A percentile compares a stretch with the other conserved stretches of the same genome.
Conservation (phyloP, 2,888 invertebrate genomes). For the Rotaria magnacalcarata region DNA sequence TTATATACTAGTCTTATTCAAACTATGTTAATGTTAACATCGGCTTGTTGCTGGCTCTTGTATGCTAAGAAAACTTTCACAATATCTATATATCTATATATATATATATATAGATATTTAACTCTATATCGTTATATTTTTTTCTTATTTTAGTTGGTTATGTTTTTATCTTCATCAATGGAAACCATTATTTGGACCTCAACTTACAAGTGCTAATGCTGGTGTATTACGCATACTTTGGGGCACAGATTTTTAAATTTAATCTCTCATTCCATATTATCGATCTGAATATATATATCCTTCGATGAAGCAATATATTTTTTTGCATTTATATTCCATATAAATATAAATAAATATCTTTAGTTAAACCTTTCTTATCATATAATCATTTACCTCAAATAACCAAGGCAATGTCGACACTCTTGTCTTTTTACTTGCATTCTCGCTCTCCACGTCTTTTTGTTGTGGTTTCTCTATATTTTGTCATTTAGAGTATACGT, state of each 20-base stretch:
- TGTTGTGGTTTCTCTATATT: neutral
- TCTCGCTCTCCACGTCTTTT: neutral
- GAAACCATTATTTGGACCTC: slow-evolving; percentile 46
- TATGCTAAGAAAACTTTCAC: slow-evolving; percentile 7
- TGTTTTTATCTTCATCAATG: slow-evolving; percentile 44
- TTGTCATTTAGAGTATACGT: neutral
- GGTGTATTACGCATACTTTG: slow-evolving; percentile 40
- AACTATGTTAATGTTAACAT: slow-evolving; percentile 43
- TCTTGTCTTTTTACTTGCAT: neutral
- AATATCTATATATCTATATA: neutral
- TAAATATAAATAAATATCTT: neutral
- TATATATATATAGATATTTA: neutral
- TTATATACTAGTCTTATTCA: slow-evolving; percentile 28
- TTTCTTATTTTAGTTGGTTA: slow-evolving; percentile 40
- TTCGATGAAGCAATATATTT: neutral
- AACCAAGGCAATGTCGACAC: neutral
- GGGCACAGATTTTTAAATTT: slow-evolving; percentile 42
- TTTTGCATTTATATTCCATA: neutral
- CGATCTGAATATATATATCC: neutral
- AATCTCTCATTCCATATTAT: neutral
- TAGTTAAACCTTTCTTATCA: neutral
- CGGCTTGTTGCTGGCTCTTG: slow-evolving; percentile 45
- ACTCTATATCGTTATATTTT: neutral
- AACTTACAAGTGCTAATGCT: slow-evolving; percentile 40
- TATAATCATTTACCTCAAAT: neutral